A percentile compares a stretch with the other conserved stretches of the same genome.
phyloP scores from a whole-genome alignment of 2,113 vertebrate species.

The Pholis gunnellus region DNA sequence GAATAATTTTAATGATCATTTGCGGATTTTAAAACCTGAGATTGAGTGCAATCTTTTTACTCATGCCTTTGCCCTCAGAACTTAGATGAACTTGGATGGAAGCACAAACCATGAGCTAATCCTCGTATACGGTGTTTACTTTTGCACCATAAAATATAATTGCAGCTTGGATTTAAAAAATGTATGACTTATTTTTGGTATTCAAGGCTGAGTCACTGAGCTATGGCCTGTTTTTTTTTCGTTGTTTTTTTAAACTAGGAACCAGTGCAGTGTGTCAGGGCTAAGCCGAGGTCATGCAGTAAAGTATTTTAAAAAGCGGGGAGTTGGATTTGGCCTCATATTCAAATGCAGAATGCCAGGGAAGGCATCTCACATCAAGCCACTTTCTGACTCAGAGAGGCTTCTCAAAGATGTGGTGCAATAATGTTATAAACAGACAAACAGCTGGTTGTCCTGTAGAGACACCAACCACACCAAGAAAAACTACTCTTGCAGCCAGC shows the following conservation, averaged over 20 bases:
- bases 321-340: constrained; percentile 62
- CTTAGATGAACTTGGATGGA: constrained; percentile 44
- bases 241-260: constrained; percentile 51
- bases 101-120: constrained; percentile 55
- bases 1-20: constrained; percentile 44
- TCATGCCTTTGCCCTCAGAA: constrained; percentile 28
- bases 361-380: constrained; percentile 54
- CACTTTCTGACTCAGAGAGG: constrained; percentile 52
- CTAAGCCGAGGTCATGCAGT: constrained; percentile 70
- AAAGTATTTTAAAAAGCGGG: constrained; percentile 73
- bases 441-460: constrained; percentile 64
- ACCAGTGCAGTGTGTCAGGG: constrained; percentile 68
- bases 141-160: constrained; percentile 75
- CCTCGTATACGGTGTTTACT: constrained; percentile 55
- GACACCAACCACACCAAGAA: constrained; percentile 44
- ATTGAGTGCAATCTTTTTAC: constrained; percentile 40
- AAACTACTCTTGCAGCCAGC: constrained; percentile 21
- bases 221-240: constrained; percentile 43
- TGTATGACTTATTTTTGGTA: constrained; percentile 44
- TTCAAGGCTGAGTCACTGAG: constrained; percentile 53
- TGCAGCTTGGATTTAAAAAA: constrained; percentile 65
- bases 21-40: constrained; percentile 43
- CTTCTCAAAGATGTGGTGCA: constrained; percentile 47
- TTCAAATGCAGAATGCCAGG: constrained; percentile 61
- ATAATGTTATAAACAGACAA: constrained; percentile 61